Percentiles rank a stretch among this genome's conserved stretches.
Evolutionary conservation across 35 echinoderm and acorn worm genomes (phyloP).

Genomic region (Anneissia japonica): DNA sequence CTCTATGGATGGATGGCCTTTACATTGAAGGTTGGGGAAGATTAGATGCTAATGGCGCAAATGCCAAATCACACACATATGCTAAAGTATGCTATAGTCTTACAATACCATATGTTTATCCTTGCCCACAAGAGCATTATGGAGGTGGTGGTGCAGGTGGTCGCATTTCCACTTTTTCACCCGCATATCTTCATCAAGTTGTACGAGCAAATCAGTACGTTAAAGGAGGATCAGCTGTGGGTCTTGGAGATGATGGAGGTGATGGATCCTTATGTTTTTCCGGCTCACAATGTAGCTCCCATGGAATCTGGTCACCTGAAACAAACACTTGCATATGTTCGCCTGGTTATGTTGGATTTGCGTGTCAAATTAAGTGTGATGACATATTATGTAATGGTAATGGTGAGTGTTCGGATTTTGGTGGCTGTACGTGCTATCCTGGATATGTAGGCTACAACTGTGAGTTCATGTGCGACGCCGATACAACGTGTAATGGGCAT

Average conservation of each 20-base stretch:
- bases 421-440: slow-evolving; percentile 53
- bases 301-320: slow-evolving; percentile 36
- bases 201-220: slow-evolving; percentile 7
- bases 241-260: background rate
- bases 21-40: slow-evolving; percentile 67
- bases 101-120: background rate
- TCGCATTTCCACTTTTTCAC: background rate
- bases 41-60: slow-evolving; percentile 37
- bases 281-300: slow-evolving; percentile 41
- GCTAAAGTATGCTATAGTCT: slow-evolving; percentile 12
- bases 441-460: slow-evolving; percentile 85
- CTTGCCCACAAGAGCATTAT: background rate
- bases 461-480: slow-evolving; percentile 55
- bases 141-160: slow-evolving; percentile 24
- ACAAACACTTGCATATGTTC: slow-evolving; percentile 40
- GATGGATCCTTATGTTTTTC: slow-evolving; percentile 40
- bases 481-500: slow-evolving; percentile 61
- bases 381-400: slow-evolving; percentile 46
- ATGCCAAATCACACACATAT: slow-evolving; percentile 15
- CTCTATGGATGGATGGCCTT: slow-evolving; percentile 68
- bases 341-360: slow-evolving; percentile 54
- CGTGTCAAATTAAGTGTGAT: slow-evolving; percentile 64
- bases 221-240: background rate
- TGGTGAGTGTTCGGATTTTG: slow-evolving; percentile 47
- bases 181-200: slow-evolving; percentile 9